Base-by-base conservation (phyloP, 2,797 vertebrate genomes). In the Emydoidea blandingii region DNA sequence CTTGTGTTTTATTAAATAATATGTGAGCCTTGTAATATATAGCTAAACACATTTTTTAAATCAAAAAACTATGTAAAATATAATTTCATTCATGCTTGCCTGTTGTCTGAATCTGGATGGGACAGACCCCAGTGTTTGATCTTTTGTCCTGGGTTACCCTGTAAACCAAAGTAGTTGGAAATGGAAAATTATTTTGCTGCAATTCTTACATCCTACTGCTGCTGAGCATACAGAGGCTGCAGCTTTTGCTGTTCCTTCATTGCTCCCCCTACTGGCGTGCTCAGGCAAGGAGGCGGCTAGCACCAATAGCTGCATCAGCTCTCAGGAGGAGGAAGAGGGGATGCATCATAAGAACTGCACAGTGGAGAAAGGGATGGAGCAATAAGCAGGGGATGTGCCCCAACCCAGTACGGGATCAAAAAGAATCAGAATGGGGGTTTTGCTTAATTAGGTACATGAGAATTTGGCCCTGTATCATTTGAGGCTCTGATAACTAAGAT, bases 401-500 rank as follows among this genome's bases (percentile, higher is more conserved):
- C 3, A 88, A 25, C 31, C 47, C 91, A 9, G n/a, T 91, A 52
- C 3, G 52, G 52, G 76, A 72, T 79, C 57, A 85, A 31, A 27
- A 62, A 47, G 78, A 76, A 94, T 94, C 29, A 89, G 89, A 89
- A 96, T 79, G 83, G 92, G 47, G 8, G 89, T 97, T 96, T 96
- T 9, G 80, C 94, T 96, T 96, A 16, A 29, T 93, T 93, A 89
- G 83, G 80, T 89, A 72, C 87, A 90, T 88, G 96, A 94, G 86
- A 96, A 93, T 94, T 68, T 87, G 87, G 78, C 87, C 81, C 89
- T 57, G 10, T 50, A 15, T 91, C 89, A 95, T 96, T 94, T 96
- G 95, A 96, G 96, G 80, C n/a, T 92, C 81, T 96, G 96, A 97
- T 94, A 97, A 94, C 95, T 93, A 93, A 94, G 90, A 92, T 92